phyloP scores from a whole-genome alignment of 1,140 invertebrate species.

The Scylla paramamosain region DNA sequence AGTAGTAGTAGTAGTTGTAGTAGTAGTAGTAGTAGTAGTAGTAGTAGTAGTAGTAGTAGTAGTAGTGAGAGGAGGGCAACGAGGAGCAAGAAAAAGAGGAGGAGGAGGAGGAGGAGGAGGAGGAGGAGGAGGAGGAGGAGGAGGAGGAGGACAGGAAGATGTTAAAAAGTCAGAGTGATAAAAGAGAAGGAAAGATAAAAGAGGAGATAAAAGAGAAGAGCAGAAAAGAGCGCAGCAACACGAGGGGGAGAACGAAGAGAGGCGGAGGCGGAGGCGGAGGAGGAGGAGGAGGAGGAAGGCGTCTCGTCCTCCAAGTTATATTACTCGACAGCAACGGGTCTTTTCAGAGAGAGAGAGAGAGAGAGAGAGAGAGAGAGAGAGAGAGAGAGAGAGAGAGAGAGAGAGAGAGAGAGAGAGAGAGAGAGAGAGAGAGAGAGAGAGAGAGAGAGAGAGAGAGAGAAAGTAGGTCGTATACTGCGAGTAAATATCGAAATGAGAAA shows the following conservation, averaged over 20 bases:
- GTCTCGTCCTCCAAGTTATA: no score
- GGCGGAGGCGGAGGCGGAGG: constrained; percentile 4
- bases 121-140: neutral
- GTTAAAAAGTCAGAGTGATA: neutral
- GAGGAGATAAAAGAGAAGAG: neutral
- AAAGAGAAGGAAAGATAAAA: neutral
- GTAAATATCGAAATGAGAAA: neutral
- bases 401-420: neutral
- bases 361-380: neutral
- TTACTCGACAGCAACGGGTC: no score
- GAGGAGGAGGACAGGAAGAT: neutral
- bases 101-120: neutral
- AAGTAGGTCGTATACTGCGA: neutral
- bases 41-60: constrained; percentile 9
- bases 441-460: constrained; percentile 39
- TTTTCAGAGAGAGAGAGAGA: neutral
- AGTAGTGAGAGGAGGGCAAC: no score
- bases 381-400: neutral
- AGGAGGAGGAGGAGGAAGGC: constrained; percentile 6
- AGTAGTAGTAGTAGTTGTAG: neutral
- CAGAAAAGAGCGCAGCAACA: neutral
- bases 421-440: constrained; percentile 25
- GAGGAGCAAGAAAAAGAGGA: neutral
- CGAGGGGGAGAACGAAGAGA: neutral
- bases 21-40: constrained; percentile 33